Evolutionary conservation across 2,113 vertebrate genomes (phyloP).

Genomic region (Motacilla tschutschensis): DNA sequence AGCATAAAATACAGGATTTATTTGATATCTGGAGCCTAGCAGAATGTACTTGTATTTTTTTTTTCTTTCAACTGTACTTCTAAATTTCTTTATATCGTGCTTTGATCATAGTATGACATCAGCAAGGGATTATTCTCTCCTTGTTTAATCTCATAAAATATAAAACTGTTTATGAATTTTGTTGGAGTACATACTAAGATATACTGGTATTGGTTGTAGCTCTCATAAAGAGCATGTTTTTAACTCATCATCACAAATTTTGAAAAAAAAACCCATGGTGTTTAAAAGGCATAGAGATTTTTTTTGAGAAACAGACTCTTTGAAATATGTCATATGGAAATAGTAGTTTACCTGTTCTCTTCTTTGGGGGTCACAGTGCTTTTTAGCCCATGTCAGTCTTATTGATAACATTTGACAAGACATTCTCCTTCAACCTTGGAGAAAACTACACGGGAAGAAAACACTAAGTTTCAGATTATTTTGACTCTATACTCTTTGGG

Average conservation of each 20-base stretch:
- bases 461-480: background rate
- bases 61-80: background rate
- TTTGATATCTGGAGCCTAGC: background rate
- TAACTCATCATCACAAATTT: background rate
- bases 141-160: background rate
- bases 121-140: background rate
- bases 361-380: background rate
- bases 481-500: background rate
- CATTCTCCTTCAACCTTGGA: background rate
- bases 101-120: background rate
- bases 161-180: background rate
- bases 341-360: background rate
- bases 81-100: background rate
- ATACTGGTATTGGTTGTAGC: background rate
- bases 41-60: background rate
- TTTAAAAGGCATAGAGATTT: background rate
- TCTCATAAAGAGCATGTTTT: background rate
- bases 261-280: background rate
- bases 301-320: background rate
- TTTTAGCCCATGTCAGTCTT: background rate
- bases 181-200: background rate
- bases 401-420: background rate
- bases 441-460: constrained; percentile 4
- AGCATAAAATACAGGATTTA: background rate
- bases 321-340: background rate